Percentiles rank a stretch among this genome's conserved stretches.
phyloP scores from a whole-genome alignment of 2,888 invertebrate species.

The Limulus polyphemus region DNA sequence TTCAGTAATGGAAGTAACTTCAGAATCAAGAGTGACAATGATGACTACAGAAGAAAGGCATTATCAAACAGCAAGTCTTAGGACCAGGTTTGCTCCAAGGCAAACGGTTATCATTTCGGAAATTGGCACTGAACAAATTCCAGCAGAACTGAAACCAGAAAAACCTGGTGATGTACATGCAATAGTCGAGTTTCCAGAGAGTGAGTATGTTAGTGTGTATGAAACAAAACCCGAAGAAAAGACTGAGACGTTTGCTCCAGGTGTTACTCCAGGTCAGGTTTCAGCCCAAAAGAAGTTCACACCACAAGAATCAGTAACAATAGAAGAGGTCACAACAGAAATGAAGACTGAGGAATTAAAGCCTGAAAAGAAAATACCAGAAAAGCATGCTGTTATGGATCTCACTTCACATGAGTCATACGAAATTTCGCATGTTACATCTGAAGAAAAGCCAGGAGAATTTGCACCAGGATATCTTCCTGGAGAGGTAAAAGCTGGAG shows the following conservation, averaged over 20 bases:
- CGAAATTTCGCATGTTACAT: constrained; percentile 14
- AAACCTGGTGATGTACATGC: constrained; percentile 18
- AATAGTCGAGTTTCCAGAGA: constrained; percentile 12
- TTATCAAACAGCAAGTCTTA: constrained; percentile 9
- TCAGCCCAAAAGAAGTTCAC: constrained; percentile 17
- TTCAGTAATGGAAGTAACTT: constrained; percentile 9
- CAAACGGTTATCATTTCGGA: constrained; percentile 15
- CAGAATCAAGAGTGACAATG: constrained; percentile 4
- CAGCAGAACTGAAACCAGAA: constrained; percentile 10
- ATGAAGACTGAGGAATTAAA: constrained; percentile 12
- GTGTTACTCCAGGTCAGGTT: constrained; percentile 17
- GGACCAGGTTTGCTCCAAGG: constrained; percentile 14
- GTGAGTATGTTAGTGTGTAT: constrained; percentile 12
- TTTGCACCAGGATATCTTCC: constrained; percentile 18
- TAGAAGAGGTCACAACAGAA: constrained; percentile 18
- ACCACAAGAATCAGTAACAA: constrained; percentile 15
- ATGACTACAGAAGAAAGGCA: constrained; percentile 6
- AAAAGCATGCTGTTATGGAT: constrained; percentile 12
- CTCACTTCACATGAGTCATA: constrained; percentile 15
- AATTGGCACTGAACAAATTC: constrained; percentile 12
- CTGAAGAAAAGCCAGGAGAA: constrained; percentile 17
- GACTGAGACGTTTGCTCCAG: constrained; percentile 16
- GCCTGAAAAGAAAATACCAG: constrained; percentile 12
- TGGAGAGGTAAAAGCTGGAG: constrained; percentile 15
- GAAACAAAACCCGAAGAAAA: constrained; percentile 12